phyloP scores from a whole-genome alignment of 2,113 vertebrate species.

The Ammospiza nelsoni region DNA sequence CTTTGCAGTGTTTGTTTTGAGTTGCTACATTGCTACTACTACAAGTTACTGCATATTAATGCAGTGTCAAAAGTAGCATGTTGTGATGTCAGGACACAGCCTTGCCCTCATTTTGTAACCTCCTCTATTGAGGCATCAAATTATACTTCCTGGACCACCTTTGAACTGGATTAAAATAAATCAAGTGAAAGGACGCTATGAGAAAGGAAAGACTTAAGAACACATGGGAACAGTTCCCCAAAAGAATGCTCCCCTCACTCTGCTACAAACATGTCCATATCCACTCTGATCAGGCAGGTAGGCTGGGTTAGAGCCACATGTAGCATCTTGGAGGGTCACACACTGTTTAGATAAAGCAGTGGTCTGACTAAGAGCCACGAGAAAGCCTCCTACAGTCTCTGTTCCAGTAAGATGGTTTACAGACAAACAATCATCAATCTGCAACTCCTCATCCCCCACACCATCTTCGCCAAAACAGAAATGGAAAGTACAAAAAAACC shows the following conservation, averaged over 20 bases:
- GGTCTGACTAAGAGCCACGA: conserved; percentile 21
- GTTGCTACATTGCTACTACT: background rate
- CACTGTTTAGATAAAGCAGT: background rate
- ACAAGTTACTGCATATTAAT: background rate
- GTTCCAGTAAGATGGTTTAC: conserved; percentile 19
- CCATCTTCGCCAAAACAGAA: background rate
- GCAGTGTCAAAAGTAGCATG: background rate
- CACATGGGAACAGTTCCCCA: background rate
- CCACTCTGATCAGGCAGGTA: background rate
- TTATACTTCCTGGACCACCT: background rate
- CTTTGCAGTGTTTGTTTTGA: background rate
- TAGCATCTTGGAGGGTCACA: background rate
- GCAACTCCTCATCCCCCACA: background rate
- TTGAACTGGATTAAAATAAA: background rate
- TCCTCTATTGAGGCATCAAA: background rate
- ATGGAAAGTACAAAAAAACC: background rate
- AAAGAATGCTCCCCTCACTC: background rate
- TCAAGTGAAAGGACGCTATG: background rate
- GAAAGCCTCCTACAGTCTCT: conserved; percentile 31
- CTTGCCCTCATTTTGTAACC: background rate
- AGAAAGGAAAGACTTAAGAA: background rate
- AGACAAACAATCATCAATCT: conserved; percentile 42
- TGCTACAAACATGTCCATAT: background rate
- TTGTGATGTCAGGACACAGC: background rate
- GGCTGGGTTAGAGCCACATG: background rate